Evolutionary conservation across 2,888 invertebrate species (phyloP), one percentile per base, ranked within the genome.

Genomic region (Eugnorisma glareosa): DNA sequence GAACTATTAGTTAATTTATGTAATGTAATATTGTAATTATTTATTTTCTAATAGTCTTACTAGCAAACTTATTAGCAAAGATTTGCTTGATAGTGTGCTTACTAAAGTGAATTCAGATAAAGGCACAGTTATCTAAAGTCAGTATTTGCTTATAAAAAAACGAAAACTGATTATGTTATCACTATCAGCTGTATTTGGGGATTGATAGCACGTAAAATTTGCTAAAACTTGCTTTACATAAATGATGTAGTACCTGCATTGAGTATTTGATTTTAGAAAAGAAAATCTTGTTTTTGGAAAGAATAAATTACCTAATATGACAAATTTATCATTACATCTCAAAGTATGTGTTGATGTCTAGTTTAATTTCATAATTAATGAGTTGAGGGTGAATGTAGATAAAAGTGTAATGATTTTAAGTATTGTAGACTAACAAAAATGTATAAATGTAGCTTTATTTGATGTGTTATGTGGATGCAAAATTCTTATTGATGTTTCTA

Each of bases 271-370:
- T 72, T 76, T 82, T 67, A 13, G 4, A 73, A 48, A 77, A 73
- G 31, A n/a, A 61, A 70, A 68, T 73, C 57, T 68, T 76, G 45
- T 67, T 77, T 66, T 73, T 72, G 57, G 28, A 70, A 79, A 64
- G 73, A 80, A 73, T 87, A 84, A 87, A 88, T 87, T 84, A 87
- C 87, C 86, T 87, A 69, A 77, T 82, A 83, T 79, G 48, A 82
- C 79, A 86, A 87, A 81, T 74, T 28, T 69, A 77, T 61, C 24
- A 79, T 67, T 61, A 64, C 64, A 70, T 73, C 64, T 67, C 15
- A 59, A 69, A 68, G 37, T 59, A 61, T 77, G 71, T 73, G 48
- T 73, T 71, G 40, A 68, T 75, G 67, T 78, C 73, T 75, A 67
- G 59, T 77, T 71, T 40, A 79, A 43, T 51, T 43, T 59, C 35